Base-by-base conservation (phyloP, 2,113 vertebrate species). In the Cacatua alba region DNA sequence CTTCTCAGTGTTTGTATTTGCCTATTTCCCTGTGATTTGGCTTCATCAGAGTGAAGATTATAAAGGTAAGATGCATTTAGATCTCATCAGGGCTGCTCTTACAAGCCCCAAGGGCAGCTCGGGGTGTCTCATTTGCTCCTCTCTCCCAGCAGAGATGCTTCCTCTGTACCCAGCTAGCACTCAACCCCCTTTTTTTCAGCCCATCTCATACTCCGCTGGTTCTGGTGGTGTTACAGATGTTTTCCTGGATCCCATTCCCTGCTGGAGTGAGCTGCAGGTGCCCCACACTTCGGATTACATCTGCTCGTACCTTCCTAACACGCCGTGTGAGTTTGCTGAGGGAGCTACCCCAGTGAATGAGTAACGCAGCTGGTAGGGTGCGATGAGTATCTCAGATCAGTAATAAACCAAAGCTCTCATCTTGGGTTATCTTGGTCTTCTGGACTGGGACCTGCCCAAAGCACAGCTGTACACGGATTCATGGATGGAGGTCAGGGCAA, bases 271-370 rank as follows among this genome's bases (percentile, higher is more conserved):
- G 26, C 28, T 11, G 21, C 29, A 33, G 28, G 4, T 46, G 8
- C 19, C 51, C 60, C 20, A 12, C 11, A 2, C 0, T 70, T 51
- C 2, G 60, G 39, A 26, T 74, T 86, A 75, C 10, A 13, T 17
- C 70, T 2, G 4, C 44, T 65, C 33, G 0, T 31, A 4, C 39
- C 33, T 77, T 43, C 15, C 37, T 19, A 20, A 16, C 4, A 2
- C 23, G 8, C 46, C 0, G 1, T 1, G 12, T 4, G 41, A 48
- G 31, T 5, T 13, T 62, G 46, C 49, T 16, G 68, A 67, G 69
- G 62, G 43, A 2, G 14, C 0, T 0, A 41, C 72, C 53, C 24
- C 0, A 0, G 57, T 52, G 82, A 20, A 44, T 25, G 75, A 74
- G 59, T 80, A 63, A 75, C 1, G 0, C 82, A 87, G 68, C 81